Evolutionary conservation across 2,888 invertebrate genomes (phyloP), one percentile per base, ranked within the genome.

Genomic region (Eugnorisma glareosa): DNA sequence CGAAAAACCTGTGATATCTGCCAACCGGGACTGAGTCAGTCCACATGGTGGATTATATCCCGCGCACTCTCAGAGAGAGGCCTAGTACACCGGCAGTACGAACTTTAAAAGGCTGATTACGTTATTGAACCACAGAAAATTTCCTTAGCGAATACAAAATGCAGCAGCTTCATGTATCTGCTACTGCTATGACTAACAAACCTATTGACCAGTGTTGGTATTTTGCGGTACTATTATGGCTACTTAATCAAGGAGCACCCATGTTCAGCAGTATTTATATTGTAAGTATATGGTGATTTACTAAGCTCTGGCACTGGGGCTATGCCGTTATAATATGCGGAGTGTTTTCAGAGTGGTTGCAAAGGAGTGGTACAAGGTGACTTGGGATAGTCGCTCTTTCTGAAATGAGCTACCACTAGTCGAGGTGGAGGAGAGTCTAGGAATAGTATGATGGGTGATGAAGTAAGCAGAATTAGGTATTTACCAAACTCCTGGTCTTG

Each of bases 401-500:
- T 6, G 21, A 13, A 45, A 45, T 67, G 3, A 45, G 45, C 28
- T 21, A 28, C 21, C 11, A 21, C 24, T 3, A 3, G 35, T 2
- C n/a, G n/a, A n/a, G n/a, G n/a, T n/a, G n/a, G n/a, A n/a, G n/a
- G n/a, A n/a, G n/a, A n/a, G n/a, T n/a, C 10, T 0, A 21, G 10
- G 59, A 59, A 21, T 21, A 59, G 1, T 43, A 15, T 24, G 6
- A 21, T 35, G 10, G 3, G 8, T 57, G 28, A 15, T 72, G 24
- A 51, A 48, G 24, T 24, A 61, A 54, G 69, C 35, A 31, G 40
- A 40, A 75, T 66, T 59, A 15, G 13, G 31, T 78, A 79, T 73
- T 79, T 80, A 79, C 75, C 81, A 45, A 48, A 75, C 63, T 81
- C 75, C 74, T 48, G 43, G 48, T 59, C 57, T 57, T 59, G 80